Base-by-base conservation (phyloP, 1,140 invertebrate genomes). In the Stegodyphus dumicola region DNA sequence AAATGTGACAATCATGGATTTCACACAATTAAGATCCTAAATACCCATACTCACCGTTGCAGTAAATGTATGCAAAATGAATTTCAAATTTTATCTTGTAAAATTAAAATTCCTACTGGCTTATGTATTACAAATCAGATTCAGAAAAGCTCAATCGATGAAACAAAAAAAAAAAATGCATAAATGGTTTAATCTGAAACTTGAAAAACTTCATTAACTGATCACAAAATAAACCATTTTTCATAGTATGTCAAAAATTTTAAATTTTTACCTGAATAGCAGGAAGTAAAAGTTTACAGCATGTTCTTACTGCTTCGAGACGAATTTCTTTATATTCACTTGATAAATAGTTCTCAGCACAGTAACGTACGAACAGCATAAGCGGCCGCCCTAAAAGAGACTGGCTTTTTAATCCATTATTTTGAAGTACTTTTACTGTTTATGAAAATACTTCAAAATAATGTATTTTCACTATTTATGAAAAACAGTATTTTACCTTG, bases 241-340 rank as follows among this genome's bases (percentile, higher is more conserved):
- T 11, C 9, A 60, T 60, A 60, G 1, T 11, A 60, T 60, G 56
- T 11, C 15, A 15, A 11, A 60, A 60, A 60, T 11, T 60, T 60
- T 15, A 49, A 66, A 53, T 51, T 52, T 11, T 15, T 85, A 93
- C 93, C 60, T 93, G 93, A 18, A 97, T 92, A 11, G 96, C 94
- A 65, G 97, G 93, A 78, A 95, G 93, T 7, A 99, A 92, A 7
- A 99, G 92, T 87, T 95, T 93, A 49, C 96, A 96, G 89, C 97
- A 98, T 0, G 97, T 99, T 89, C 95, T 93, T 0, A 99, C 98
- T 18, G 98, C 96, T 91, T 99, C 97, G 70, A 99, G 90, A 18
- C 98, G 93, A 0, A 99, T 95, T 90, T 98, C 96, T 88, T 94
- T 94, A 88, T 97, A 94, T 88, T 99, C 97, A 89, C 95, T 96